Base-by-base conservation (phyloP, 2,113 vertebrate genomes). In the Phylloscopus whistleri region DNA sequence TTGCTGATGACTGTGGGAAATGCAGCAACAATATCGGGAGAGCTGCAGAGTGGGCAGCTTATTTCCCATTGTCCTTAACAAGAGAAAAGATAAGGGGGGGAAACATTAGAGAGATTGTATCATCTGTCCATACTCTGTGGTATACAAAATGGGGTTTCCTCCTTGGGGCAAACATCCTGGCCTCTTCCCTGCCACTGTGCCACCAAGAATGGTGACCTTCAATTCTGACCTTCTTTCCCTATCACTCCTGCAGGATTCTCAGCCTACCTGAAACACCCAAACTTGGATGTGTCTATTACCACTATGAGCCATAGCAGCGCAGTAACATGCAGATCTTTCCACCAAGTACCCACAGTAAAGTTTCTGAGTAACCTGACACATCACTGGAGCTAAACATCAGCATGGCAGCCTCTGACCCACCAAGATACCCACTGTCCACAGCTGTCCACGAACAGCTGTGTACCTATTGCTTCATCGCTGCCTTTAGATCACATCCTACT, bases 71-170 rank as follows among this genome's bases (percentile, higher is more conserved):
- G 39, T 63, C 44, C 41, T 81, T 39, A 37, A 70, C 23, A 73
- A 55, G 9, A n/a, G 24, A 64, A 63, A 20, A 91, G 49, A 56
- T 27, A 5, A 70, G 22, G 16, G 55, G 1, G 7, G n/a, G 26
- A 76, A 19, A 15, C 41, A 89, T 59, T 27, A 69, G 12, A 70
- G 6, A 68, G 4, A 43, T 12, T 43, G 8, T 51, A 58, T 37
- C 7, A 59, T n/a, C 21, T 33, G 23, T 59, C 1, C 0, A 7
- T 75, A 35, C 15, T 49, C 14, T 26, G 13, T 0, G 0, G 15
- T 49, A 66, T 2, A 53, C 4, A n/a, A 64, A 86, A 77, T 6
- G 6, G 7, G 4, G 72, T 84, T 87, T 89, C 23, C 9, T 60
- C 44, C 43, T 16, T 37, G 26, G 4, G 10, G 2, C 8, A 91